phyloP scores from a whole-genome alignment of 2,888 invertebrate genomes.

The Nemoura dubitans region DNA sequence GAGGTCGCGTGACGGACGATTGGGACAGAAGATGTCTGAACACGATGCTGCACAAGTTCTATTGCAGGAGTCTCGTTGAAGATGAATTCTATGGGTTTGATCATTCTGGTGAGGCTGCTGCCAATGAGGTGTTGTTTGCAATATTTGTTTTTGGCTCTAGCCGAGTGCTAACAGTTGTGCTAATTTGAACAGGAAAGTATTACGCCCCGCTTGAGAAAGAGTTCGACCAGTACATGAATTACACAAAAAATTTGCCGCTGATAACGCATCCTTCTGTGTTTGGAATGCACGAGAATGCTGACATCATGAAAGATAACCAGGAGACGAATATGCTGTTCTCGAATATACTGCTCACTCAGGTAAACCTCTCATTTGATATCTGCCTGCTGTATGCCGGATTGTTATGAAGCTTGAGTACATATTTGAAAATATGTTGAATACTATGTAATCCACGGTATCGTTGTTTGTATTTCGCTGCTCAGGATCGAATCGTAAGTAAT shows the following conservation, averaged over 20 bases:
- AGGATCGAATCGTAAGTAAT: conserved; percentile 62
- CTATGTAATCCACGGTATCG: conserved; percentile 8
- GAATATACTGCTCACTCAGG: conserved; percentile 82
- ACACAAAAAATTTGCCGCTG: conserved; percentile 76
- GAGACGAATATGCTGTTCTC: conserved; percentile 81
- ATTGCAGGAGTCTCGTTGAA: conserved; percentile 73
- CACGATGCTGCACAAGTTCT: conserved; percentile 84
- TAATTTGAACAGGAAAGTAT: conserved; percentile 67
- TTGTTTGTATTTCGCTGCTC: conserved; percentile 50
- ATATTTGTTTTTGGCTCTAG: conserved; percentile 35
- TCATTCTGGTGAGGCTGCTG: conserved; percentile 67
- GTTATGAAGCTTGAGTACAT: background rate
- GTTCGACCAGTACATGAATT: conserved; percentile 74
- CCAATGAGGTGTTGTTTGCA: too few relatives aligned
- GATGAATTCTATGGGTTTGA: conserved; percentile 74
- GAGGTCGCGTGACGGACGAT: conserved; percentile 94
- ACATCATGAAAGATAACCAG: conserved; percentile 90
- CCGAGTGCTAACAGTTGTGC: too few relatives aligned
- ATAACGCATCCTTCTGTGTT: conserved; percentile 86
- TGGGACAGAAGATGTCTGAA: conserved; percentile 90
- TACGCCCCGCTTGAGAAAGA: conserved; percentile 77
- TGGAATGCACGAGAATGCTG: conserved; percentile 92
- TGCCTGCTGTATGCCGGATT: background rate
- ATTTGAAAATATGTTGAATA: too few relatives aligned
- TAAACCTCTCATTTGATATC: conserved; percentile 55